Percentiles rank a stretch among this genome's conserved stretches.
Conservation (phyloP, 2,797 vertebrate species). For the Petrocephalus sullivani region DNA sequence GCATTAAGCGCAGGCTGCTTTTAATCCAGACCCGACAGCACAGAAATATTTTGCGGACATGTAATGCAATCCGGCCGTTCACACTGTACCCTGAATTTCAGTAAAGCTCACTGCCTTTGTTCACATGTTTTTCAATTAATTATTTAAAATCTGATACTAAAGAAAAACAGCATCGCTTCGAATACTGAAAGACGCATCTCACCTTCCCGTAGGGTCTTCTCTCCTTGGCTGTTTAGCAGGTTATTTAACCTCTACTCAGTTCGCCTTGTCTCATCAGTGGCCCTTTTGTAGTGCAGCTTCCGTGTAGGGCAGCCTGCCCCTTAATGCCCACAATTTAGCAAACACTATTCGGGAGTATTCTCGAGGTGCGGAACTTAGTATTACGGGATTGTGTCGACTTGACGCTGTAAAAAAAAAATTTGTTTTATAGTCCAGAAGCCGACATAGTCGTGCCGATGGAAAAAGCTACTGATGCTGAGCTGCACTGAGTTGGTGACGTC, state of each 20-base stretch:
- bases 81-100: not conserved
- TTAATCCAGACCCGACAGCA: not conserved
- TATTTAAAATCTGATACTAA: not conserved
- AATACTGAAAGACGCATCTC: not conserved
- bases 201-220: constrained; percentile 16
- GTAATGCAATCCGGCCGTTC: not conserved
- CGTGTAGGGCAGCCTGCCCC: not conserved
- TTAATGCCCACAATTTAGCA: constrained; percentile 33
- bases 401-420: not conserved
- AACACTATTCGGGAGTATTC: constrained; percentile 19
- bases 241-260: constrained; percentile 19
- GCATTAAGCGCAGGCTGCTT: not conserved
- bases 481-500: constrained; percentile 63
- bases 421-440: constrained; percentile 40
- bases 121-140: not conserved
- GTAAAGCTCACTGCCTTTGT: not conserved
- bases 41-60: not conserved
- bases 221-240: constrained; percentile 9
- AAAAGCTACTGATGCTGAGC: constrained; percentile 61
- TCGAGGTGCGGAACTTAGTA: not conserved
- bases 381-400: not conserved
- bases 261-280: not conserved
- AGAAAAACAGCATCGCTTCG: not conserved
- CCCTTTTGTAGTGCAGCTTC: not conserved
- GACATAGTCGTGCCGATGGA: constrained; percentile 65